Conservation (phyloP, 2,888 invertebrate species). For the Scaptomyza tumidula region DNA sequence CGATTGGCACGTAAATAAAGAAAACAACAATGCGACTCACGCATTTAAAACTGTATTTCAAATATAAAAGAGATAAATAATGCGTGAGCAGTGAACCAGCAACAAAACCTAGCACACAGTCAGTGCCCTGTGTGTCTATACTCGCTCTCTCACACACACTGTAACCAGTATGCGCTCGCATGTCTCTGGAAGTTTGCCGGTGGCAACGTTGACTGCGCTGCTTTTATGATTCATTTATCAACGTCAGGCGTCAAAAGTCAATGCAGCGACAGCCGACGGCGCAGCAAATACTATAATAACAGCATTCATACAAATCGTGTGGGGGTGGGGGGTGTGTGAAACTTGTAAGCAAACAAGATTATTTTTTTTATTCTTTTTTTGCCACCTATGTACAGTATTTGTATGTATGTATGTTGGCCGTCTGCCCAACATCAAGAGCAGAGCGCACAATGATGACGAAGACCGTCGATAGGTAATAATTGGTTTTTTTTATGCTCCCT, state of each 20-base stretch:
- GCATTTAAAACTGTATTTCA: conserved; percentile 35
- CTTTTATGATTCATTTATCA: conserved; percentile 78
- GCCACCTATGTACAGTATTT: neutral
- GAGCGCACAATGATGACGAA: conserved; percentile 42
- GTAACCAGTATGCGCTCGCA: conserved; percentile 3
- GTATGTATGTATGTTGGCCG: conserved; percentile 36
- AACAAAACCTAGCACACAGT: conserved; percentile 36
- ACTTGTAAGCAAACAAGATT: conserved; percentile 59
- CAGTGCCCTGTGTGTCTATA: neutral
- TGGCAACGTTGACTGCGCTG: conserved; percentile 65
- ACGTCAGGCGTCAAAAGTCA: conserved; percentile 78
- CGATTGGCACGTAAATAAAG: conserved; percentile 55
- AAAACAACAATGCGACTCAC: conserved; percentile 32
- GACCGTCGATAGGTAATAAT: conserved; percentile 55
- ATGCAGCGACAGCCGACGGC: conserved; percentile 53
- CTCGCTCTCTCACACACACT: neutral
- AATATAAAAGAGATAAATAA: conserved; percentile 32
- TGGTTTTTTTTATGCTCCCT: conserved; percentile 30
- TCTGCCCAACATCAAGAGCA: conserved; percentile 58
- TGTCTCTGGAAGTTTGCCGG: conserved; percentile 45
- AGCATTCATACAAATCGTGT: conserved; percentile 21
- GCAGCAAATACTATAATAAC: conserved; percentile 34
- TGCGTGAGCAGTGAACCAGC: conserved; percentile 30
- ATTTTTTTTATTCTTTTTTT: conserved; percentile 1
- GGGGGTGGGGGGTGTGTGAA: conserved; percentile 61